Conservation (phyloP, 2,888 invertebrate genomes). For the Machimus rusticus region DNA sequence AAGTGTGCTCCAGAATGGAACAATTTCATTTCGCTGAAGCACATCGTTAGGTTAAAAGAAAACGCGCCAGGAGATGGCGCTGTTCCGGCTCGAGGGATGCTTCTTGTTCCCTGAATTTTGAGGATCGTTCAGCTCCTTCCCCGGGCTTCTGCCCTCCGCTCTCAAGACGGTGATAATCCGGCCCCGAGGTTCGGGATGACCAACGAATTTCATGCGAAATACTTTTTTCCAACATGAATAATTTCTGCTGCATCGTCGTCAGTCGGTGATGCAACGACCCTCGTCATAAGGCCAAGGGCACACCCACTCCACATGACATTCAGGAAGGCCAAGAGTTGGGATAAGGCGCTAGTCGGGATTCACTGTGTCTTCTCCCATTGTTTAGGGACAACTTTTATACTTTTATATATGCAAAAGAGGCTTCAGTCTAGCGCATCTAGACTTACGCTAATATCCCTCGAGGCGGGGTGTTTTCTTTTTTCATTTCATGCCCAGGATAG, state of each 20-base stretch:
- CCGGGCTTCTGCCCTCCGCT: not conserved
- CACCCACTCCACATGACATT: not conserved
- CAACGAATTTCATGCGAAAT: not conserved
- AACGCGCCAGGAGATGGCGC: not conserved
- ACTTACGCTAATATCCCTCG: not conserved
- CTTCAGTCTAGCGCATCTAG: not conserved
- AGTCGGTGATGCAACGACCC: not conserved
- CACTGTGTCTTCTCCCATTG: not conserved
- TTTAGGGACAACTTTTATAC: not conserved
- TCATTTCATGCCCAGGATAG: not conserved
- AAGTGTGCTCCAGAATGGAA: not conserved
- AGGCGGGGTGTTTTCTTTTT: not conserved
- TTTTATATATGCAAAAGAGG: not conserved
- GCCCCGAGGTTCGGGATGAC: not conserved
- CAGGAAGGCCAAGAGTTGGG: not conserved
- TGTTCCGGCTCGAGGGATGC: slow-evolving; percentile 20
- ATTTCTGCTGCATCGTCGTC: not conserved
- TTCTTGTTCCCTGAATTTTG: not conserved
- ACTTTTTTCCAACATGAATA: not conserved
- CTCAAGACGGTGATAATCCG: not conserved
- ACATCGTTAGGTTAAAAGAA: slow-evolving; percentile 14
- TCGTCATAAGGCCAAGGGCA: slow-evolving; percentile 28
- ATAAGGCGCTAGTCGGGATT: not conserved
- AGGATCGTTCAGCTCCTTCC: not conserved
- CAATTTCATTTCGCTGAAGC: slow-evolving; percentile 12